Percentiles rank a stretch among this genome's conserved stretches.
phyloP scores from a whole-genome alignment of 2,888 invertebrate genomes.

The Poecilus cupreus region DNA sequence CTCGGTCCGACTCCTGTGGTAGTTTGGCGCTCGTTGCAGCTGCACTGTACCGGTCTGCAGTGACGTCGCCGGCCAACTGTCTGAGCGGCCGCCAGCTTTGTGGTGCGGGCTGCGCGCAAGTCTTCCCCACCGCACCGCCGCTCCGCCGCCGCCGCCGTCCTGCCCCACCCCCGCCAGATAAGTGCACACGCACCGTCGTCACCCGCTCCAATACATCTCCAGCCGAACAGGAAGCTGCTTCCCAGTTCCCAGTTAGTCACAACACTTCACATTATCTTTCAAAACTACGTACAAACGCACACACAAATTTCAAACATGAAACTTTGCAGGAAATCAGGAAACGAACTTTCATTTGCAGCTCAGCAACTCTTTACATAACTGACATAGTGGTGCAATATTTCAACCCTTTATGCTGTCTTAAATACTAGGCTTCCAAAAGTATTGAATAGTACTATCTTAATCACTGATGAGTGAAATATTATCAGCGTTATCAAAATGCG shows the following conservation, averaged over 20 bases:
- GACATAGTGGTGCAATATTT: too few species aligned
- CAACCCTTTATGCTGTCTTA: neutral
- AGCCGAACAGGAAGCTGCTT: neutral
- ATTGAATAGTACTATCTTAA: too few species aligned
- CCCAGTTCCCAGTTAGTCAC: neutral
- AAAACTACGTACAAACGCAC: neutral
- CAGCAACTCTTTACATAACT: too few species aligned
- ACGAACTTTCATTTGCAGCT: too few species aligned
- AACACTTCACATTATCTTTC: neutral
- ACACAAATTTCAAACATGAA: neutral
- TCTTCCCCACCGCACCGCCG: conserved; percentile 65
- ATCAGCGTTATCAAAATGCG: neutral
- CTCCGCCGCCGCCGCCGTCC: conserved; percentile 59
- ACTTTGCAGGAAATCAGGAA: too few species aligned
- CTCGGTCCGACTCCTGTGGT: neutral
- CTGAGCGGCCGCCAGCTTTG: conserved; percentile 70
- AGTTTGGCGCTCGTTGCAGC: conserved; percentile 15
- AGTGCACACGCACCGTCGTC: conserved; percentile 55
- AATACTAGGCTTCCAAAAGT: too few species aligned
- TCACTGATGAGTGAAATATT: neutral
- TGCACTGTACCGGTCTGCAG: conserved; percentile 73
- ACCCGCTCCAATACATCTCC: neutral
- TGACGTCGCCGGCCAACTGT: conserved; percentile 76
- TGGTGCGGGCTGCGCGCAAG: conserved; percentile 61
- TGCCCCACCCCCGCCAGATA: conserved; percentile 37